Conservation (phyloP, 1,140 invertebrate genomes). For the Micrasema minimum region DNA sequence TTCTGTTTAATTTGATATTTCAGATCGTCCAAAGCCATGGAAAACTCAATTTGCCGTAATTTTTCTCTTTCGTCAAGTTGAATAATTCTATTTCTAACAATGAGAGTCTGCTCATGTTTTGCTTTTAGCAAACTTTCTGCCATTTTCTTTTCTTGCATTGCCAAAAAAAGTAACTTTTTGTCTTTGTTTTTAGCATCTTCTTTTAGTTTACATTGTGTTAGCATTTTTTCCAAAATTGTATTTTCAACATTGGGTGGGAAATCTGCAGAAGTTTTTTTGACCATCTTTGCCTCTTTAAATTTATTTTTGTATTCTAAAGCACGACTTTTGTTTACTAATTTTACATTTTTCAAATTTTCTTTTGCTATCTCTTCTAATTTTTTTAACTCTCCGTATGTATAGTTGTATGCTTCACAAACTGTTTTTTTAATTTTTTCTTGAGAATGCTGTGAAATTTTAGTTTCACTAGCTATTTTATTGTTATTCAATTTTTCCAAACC, state of each 20-base stretch:
- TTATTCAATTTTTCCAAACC: slow-evolving; percentile 11
- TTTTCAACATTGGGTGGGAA: slow-evolving; percentile 62
- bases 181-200: slow-evolving; percentile 67
- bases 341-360: slow-evolving; percentile 55
- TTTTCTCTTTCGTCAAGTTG: slow-evolving; percentile 64
- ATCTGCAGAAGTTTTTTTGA: slow-evolving; percentile 57
- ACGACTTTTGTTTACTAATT: slow-evolving; percentile 58
- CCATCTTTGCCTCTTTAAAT: slow-evolving; percentile 49
- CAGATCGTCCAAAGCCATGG: slow-evolving; percentile 61
- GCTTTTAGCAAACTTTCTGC: slow-evolving; percentile 70
- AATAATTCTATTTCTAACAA: slow-evolving; percentile 65
- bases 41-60: slow-evolving; percentile 62
- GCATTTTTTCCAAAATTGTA: slow-evolving; percentile 58
- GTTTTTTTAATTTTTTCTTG: slow-evolving; percentile 11
- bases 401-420: slow-evolving; percentile 58
- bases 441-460: background rate
- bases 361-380: slow-evolving; percentile 57
- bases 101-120: slow-evolving; percentile 65
- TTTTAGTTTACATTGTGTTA: slow-evolving; percentile 60
- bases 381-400: slow-evolving; percentile 60
- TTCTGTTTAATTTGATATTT: slow-evolving; percentile 62
- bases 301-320: slow-evolving; percentile 59
- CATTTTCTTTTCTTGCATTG: slow-evolving; percentile 73
- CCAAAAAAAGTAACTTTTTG: slow-evolving; percentile 68
- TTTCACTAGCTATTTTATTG: background rate